phyloP scores from a whole-genome alignment of 2,797 vertebrate species.

The Neosalanx taihuensis region DNA sequence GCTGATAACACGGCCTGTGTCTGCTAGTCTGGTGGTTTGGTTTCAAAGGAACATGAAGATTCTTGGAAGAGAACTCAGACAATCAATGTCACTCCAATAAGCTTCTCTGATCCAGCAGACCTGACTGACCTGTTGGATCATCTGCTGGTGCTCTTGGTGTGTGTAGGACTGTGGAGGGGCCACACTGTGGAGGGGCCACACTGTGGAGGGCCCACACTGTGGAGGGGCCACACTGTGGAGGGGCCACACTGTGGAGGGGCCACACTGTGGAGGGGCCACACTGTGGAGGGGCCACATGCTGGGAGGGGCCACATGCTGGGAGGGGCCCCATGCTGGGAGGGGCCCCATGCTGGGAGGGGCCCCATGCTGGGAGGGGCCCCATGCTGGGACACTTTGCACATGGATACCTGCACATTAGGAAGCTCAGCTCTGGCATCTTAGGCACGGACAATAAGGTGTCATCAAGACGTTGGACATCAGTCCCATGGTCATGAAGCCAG shows the following conservation, averaged over 20 bases:
- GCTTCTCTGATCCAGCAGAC: conserved; percentile 5
- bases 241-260: too few relatives aligned
- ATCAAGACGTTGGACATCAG: conserved; percentile 8
- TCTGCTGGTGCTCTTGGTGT: conserved; percentile 10
- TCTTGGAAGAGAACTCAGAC: conserved; percentile 63
- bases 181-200: conserved; percentile 22
- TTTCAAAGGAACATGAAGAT: conserved; percentile 51
- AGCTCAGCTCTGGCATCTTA: neutral
- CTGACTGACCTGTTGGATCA: conserved; percentile 3
- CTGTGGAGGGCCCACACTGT: too few relatives aligned
- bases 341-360: too few relatives aligned
- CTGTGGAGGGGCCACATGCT: too few relatives aligned
- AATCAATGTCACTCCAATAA: conserved; percentile 63
- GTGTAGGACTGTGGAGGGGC: conserved; percentile 1
- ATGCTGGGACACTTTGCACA: conserved; percentile 49
- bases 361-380: conserved; percentile 11
- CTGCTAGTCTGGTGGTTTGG: conserved; percentile 32
- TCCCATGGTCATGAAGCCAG: conserved; percentile 25
- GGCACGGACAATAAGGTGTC: neutral
- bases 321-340: too few relatives aligned
- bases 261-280: too few relatives aligned
- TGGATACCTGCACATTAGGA: conserved; percentile 17
- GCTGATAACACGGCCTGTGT: conserved; percentile 40
- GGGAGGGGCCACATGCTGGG: too few relatives aligned
- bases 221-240: too few relatives aligned